Percentiles rank a stretch among this genome's conserved stretches.
phyloP scores from a whole-genome alignment of 2,113 vertebrate species.

The Neotoma lepida region DNA sequence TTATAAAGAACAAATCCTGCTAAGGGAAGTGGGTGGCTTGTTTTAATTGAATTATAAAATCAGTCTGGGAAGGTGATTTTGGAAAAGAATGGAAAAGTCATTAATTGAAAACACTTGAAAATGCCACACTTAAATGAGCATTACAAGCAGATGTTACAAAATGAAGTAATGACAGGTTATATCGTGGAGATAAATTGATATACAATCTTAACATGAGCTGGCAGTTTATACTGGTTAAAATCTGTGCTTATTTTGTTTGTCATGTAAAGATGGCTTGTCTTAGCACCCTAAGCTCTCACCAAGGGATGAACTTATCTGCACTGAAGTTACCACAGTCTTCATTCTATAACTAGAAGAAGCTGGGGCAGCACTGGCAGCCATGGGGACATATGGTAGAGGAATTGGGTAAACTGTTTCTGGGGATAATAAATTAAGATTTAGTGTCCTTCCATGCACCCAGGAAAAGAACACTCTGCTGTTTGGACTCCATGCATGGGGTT shows the following conservation, averaged over 20 bases:
- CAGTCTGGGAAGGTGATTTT: slow-evolving; percentile 69
- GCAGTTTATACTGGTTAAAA: not conserved
- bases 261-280: not conserved
- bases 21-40: slow-evolving; percentile 68
- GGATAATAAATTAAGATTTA: not conserved
- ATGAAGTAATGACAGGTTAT: slow-evolving; percentile 47
- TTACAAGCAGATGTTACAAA: not conserved
- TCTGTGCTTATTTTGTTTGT: slow-evolving; percentile 36
- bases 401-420: not conserved
- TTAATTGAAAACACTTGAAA: slow-evolving; percentile 65
- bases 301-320: slow-evolving; percentile 13
- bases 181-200: slow-evolving; percentile 42
- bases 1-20: slow-evolving; percentile 72
- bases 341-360: not conserved
- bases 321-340: not conserved
- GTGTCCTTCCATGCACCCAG: not conserved
- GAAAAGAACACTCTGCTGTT: not conserved
- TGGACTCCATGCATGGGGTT: not conserved
- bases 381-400: not conserved
- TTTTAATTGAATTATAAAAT: slow-evolving; percentile 80
- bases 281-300: slow-evolving; percentile 14
- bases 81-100: slow-evolving; percentile 66
- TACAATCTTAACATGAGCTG: slow-evolving; percentile 17
- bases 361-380: not conserved
- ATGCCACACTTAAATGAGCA: slow-evolving; percentile 52